A percentile compares a stretch with the other conserved stretches of the same genome.
phyloP scores from a whole-genome alignment of 2,888 invertebrate species.

The Aelia acuminata region DNA sequence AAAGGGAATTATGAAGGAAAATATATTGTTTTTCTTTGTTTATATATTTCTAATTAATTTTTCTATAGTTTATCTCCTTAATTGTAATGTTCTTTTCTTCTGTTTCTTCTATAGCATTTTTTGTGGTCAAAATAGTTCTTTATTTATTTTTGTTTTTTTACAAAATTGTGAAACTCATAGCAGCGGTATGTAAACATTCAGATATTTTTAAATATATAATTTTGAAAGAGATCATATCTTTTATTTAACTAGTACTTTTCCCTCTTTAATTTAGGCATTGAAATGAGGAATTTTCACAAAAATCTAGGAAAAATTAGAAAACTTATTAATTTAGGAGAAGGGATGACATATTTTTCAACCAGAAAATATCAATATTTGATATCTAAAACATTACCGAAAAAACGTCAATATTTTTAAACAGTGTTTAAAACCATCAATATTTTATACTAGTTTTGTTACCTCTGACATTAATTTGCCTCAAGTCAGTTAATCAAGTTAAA shows the following conservation, averaged over 20 bases:
- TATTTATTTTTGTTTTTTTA: conserved; percentile 33
- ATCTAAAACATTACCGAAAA: no score
- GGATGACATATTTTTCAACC: no score
- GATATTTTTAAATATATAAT: conserved; percentile 61
- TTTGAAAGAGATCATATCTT: conserved; percentile 54
- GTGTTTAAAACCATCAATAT: no score
- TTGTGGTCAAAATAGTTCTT: conserved; percentile 46
- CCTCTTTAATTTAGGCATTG: background rate
- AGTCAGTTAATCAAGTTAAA: no score
- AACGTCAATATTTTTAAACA: no score
- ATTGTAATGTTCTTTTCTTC: conserved; percentile 33
- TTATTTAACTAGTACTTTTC: background rate
- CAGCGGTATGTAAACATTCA: conserved; percentile 60
- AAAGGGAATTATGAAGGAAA: conserved; percentile 40
- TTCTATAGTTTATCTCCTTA: conserved; percentile 43
- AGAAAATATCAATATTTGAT: no score
- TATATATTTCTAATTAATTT: conserved; percentile 15
- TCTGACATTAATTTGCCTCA: no score
- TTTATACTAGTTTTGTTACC: no score
- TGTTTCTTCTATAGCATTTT: conserved; percentile 12
- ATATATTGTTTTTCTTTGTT: conserved; percentile 52
- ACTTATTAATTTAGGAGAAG: no score
- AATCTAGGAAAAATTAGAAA: no score
- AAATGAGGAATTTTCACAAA: no score
- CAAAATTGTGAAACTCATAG: conserved; percentile 52